These are phyloP conservation scores for Drosophila sordidula DNA, from an alignment of 2,888 invertebrate genomes.

Conservation along the genomic window DNA sequence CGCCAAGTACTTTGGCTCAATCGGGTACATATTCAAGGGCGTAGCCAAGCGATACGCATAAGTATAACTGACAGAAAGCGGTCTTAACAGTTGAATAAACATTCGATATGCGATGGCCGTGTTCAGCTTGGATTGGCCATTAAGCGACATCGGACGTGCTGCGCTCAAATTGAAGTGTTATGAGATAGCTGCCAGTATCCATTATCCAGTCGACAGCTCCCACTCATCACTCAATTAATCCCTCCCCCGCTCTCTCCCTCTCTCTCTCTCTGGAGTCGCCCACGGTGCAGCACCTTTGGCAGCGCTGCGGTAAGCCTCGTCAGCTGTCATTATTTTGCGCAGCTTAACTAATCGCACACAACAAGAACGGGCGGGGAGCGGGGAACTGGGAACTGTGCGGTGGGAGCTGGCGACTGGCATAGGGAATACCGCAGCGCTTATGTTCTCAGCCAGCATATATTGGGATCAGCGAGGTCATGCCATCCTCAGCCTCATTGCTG, in stretches of 20 bases:
- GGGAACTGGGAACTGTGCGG: not conserved
- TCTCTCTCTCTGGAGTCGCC: not conserved
- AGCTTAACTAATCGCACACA: constrained; percentile 55
- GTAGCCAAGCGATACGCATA: constrained; percentile 11
- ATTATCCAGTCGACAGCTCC: constrained; percentile 43
- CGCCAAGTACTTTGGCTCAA: constrained; percentile 10
- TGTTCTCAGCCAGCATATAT: constrained; percentile 88
- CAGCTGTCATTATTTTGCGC: constrained; percentile 51
- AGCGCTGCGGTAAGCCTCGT: constrained; percentile 25
- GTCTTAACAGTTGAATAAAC: constrained; percentile 42
- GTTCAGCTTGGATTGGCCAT: constrained; percentile 23
- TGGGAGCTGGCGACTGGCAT: not conserved
- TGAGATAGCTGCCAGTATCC: constrained; percentile 46
- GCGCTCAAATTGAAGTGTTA: constrained; percentile 48
- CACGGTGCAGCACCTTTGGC: constrained; percentile 14
- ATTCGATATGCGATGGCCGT: constrained; percentile 19
- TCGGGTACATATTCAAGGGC: constrained; percentile 3
- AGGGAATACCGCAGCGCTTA: constrained; percentile 89
- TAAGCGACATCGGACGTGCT: constrained; percentile 42
- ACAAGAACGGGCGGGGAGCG: not conserved
- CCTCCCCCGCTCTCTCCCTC: not conserved
- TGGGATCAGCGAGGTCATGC: constrained; percentile 91
- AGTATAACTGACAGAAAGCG: constrained; percentile 2
- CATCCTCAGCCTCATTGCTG: constrained; percentile 91
- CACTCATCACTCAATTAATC: constrained; percentile 60